A percentile compares a stretch with the other conserved stretches of the same genome.
Evolutionary conservation across 1,140 invertebrate species (phyloP).

Genomic region (Gonioctena quinquepunctata): DNA sequence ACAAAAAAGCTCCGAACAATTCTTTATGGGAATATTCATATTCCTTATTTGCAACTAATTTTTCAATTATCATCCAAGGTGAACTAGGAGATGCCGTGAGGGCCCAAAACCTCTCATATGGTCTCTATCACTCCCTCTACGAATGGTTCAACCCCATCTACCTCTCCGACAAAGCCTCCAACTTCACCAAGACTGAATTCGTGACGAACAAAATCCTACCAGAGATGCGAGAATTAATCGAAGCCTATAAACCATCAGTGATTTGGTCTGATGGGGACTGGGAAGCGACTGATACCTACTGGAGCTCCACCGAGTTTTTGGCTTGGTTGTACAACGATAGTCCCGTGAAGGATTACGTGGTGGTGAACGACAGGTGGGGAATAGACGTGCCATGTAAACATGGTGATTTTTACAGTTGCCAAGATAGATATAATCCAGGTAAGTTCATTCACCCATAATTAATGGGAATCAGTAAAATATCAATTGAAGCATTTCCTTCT

Average conservation of each 20-base stretch:
- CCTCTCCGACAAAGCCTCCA: constrained; percentile 70
- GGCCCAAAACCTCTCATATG: constrained; percentile 73
- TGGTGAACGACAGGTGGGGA: constrained; percentile 90
- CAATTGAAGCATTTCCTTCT: no score
- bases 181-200: constrained; percentile 70
- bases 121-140: constrained; percentile 86
- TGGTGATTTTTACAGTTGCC: constrained; percentile 85
- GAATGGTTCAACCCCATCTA: constrained; percentile 93
- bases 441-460: no score
- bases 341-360: constrained; percentile 85
- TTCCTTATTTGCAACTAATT: background rate
- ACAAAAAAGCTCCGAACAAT: no score
- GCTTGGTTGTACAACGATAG: constrained; percentile 96
- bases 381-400: constrained; percentile 77
- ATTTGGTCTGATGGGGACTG: constrained; percentile 95
- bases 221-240: constrained; percentile 74
- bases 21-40: background rate
- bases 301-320: constrained; percentile 77
- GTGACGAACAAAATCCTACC: constrained; percentile 71
- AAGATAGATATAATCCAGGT: constrained; percentile 88
- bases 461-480: no score
- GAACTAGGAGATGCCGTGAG: constrained; percentile 75
- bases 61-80: constrained; percentile 57
- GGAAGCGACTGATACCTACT: constrained; percentile 82
- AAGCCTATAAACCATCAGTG: constrained; percentile 83